Evolutionary conservation across 2,888 invertebrate genomes (phyloP), one percentile per base, ranked within the genome.

Genomic region (Reticulitermes lucifugus): DNA sequence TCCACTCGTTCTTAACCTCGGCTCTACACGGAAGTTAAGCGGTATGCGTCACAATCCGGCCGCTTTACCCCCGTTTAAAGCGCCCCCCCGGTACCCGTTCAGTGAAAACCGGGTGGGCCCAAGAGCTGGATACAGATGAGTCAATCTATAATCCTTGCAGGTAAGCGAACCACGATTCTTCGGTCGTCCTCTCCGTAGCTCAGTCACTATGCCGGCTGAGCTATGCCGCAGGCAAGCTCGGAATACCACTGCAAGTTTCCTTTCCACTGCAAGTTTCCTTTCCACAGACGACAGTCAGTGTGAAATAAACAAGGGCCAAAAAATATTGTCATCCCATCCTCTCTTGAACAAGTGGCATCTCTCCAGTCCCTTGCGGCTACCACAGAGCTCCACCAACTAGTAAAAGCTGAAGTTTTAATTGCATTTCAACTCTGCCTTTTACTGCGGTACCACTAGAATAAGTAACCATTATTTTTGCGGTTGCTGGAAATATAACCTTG

Each of bases 361-460:
- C 55, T 46, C n/a, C 18, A n/a, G 25, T 79, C 79, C 79, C 79
- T 51, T 25, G n/a, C 29, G 41, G 55, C 79, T 25, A 55, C 51
- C 25, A 55, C 41, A 21, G 41, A 60, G 60, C 60, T 35, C 60
- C 80, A 80, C 80, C 80, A 80, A 35, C 84, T 51, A 84, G 84
- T 70, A 84, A 79, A 84, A 79, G 84, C 84, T 79, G 79, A 84
- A 84, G 84, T 84, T 84, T 84, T 84, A 84, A 84, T 84, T 84
- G 84, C 79, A 70, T 84, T 84, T 79, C 77, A 46, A 79, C 79
- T 70, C 35, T 35, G 29, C 79, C 46, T 80, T 60, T 80, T 80
- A 59, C 80, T 80, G 80, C 80, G 60, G 80, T 80, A 21, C 80
- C 35, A 80, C 80, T 41, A 60, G 21, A 18, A 59, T 35, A 55